A percentile compares a stretch with the other conserved stretches of the same genome.
These are phyloP conservation scores for Cottus gobio DNA, from an alignment of 2,113 vertebrate species.

Conservation along the genomic window DNA sequence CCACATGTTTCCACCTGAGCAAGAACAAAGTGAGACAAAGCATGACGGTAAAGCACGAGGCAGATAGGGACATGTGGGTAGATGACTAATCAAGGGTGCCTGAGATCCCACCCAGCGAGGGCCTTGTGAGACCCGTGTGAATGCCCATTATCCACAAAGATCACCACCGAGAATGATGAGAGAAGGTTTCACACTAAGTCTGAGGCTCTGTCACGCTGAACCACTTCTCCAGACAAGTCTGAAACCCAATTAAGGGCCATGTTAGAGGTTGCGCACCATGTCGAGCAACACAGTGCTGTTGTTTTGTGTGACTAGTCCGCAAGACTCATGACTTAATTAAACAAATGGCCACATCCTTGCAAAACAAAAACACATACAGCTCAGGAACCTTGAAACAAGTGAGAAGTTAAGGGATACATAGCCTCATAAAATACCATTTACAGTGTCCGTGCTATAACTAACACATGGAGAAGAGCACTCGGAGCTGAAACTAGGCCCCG, in stretches of 20 bases:
- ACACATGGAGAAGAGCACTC: constrained; percentile 20
- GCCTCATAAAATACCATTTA: constrained; percentile 36
- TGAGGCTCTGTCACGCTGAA: constrained; percentile 59
- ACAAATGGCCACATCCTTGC: constrained; percentile 30
- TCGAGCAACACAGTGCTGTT: constrained; percentile 41
- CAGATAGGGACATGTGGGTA: constrained; percentile 67
- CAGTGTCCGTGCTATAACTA: constrained; percentile 23
- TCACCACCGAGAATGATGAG: constrained; percentile 53
- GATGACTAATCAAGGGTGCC: constrained; percentile 70
- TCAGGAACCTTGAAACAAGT: constrained; percentile 13
- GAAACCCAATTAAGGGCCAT: constrained; percentile 70
- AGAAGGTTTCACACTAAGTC: constrained; percentile 60
- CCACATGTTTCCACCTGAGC: constrained; percentile 61
- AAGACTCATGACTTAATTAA: constrained; percentile 43
- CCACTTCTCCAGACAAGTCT: constrained; percentile 47
- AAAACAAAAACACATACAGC: constrained; percentile 8
- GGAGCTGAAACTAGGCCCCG: constrained; percentile 35
- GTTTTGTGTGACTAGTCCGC: constrained; percentile 36
- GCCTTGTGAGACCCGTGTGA: constrained; percentile 43
- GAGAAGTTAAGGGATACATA: constrained; percentile 22
- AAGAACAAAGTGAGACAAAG: constrained; percentile 79
- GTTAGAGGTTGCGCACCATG: constrained; percentile 50
- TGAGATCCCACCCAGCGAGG: constrained; percentile 59
- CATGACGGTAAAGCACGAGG: constrained; percentile 63
- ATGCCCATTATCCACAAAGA: constrained; percentile 64